Conservation (phyloP, 1,140 invertebrate genomes). For the Drosophila santomea region DNA sequence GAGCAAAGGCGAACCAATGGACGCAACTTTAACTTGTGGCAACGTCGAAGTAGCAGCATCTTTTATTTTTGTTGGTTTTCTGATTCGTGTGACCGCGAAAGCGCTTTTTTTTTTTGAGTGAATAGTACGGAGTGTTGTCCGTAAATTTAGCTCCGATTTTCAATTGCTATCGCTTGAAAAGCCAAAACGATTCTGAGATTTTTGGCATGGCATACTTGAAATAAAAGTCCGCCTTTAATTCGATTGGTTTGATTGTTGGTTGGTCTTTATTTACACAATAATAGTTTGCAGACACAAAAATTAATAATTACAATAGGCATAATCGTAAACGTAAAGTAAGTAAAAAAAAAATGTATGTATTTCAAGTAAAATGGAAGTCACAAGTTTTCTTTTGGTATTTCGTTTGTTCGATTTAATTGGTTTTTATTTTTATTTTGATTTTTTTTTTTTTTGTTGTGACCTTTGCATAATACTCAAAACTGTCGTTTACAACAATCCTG, state of each 20-base stretch:
- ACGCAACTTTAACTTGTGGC: slow-evolving; percentile 35
- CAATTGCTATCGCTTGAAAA: slow-evolving; percentile 27
- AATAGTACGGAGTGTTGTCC: slow-evolving; percentile 3
- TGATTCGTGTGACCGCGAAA: background rate
- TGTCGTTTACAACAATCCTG: slow-evolving; percentile 42
- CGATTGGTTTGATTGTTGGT: slow-evolving; percentile 13
- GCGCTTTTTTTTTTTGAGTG: slow-evolving; percentile 4
- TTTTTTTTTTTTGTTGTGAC: slow-evolving; percentile 31
- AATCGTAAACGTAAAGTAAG: slow-evolving; percentile 41
- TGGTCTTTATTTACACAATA: slow-evolving; percentile 53
- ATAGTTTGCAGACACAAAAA: slow-evolving; percentile 53
- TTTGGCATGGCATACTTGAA: background rate
- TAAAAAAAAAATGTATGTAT: slow-evolving; percentile 45
- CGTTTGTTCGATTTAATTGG: background rate
- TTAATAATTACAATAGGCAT: slow-evolving; percentile 48
- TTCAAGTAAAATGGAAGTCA: slow-evolving; percentile 26
- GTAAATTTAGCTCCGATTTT: slow-evolving; percentile 30
- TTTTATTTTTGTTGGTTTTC: background rate
- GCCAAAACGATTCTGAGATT: slow-evolving; percentile 18
- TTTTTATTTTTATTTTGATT: slow-evolving; percentile 5
- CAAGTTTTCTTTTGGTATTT: slow-evolving; percentile 29
- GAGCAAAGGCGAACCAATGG: slow-evolving; percentile 58
- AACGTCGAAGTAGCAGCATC: slow-evolving; percentile 56
- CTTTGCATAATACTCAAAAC: slow-evolving; percentile 25
- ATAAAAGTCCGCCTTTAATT: background rate